phyloP scores from a whole-genome alignment of 1,140 invertebrate genomes.

The Lineus longissimus region DNA sequence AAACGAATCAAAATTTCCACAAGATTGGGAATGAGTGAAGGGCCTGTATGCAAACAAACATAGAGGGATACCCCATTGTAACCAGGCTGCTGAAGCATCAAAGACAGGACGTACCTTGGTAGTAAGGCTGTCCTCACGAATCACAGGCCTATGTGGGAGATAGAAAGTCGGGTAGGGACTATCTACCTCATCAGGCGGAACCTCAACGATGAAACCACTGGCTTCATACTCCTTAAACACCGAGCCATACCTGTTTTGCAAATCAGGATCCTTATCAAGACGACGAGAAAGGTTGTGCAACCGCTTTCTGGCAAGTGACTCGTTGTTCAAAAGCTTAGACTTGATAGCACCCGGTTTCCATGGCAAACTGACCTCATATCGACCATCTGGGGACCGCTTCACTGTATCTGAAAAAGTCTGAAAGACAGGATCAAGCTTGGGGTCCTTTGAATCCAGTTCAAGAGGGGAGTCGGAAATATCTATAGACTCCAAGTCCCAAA shows the following conservation, averaged over 20 bases:
- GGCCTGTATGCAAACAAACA: slow-evolving; percentile 34
- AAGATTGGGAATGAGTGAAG: slow-evolving; percentile 13
- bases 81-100: slow-evolving; percentile 39
- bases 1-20: slow-evolving; percentile 12
- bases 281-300: not conserved
- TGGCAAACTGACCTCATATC: slow-evolving; percentile 4
- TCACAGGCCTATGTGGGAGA: slow-evolving; percentile 53
- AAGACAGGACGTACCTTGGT: slow-evolving; percentile 49
- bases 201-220: slow-evolving; percentile 1
- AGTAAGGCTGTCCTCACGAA: slow-evolving; percentile 28
- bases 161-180: slow-evolving; percentile 25
- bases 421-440: not conserved
- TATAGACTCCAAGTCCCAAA: no score
- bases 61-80: slow-evolving; percentile 38
- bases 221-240: not conserved
- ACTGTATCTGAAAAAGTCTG: not conserved
- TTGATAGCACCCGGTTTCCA: not conserved
- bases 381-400: no score
- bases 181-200: not conserved
- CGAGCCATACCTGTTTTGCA: not conserved
- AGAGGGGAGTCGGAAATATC: no score
- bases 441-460: no score
- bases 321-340: no score
- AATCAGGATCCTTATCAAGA: not conserved
- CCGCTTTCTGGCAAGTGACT: not conserved